Evolutionary conservation across 2,113 vertebrate species (phyloP), one percentile per base, ranked within the genome.

Genomic region (Cochlearius cochlearius): DNA sequence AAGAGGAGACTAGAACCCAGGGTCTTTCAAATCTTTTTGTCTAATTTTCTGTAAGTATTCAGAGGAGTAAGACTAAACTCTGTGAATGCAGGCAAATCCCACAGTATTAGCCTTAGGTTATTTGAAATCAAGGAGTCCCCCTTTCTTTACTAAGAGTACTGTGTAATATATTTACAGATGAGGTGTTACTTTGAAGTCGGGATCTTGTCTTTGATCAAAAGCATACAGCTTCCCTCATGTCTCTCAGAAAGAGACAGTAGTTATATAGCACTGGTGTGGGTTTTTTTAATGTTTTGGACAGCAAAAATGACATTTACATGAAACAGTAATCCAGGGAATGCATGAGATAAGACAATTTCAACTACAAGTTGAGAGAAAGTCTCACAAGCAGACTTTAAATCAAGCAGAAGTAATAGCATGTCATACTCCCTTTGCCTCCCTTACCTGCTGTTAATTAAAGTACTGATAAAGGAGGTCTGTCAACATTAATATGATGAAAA

Each of bases 121-220:
- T 86, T 91, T 82, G 95, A 96, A 97, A 97, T 94, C 91, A 89
- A 89, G 74, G 91, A 86, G 68, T 93, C 67, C 79, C 81, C 30
- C 19, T 96, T 97, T 82, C 86, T 94, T 89, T 68, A 83, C 79
- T 58, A 88, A 53, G 95, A 92, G 58, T 80, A 72, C 62, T 49
- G n/a, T 96, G 97, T 97, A 97, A 96, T 97, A 76, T 98, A 94
- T 97, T 98, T 98, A 97, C 92, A 95, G 97, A 97, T 89, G 96
- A 98, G 96, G 91, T 97, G 93, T 93, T 93, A 84, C 98, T 98
- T 98, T 98, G 98, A 98, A 98, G 97, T 97, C 45, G 0, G 47
- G 85, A 98, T 97, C 86, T 86, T 96, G 94, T 95, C 97, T 98
- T 98, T 98, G 98, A 98, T 98, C 98, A 98, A 97, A 98, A 96